Base-by-base conservation (phyloP, 1,140 invertebrate genomes). In the Cyclina sinensis region DNA sequence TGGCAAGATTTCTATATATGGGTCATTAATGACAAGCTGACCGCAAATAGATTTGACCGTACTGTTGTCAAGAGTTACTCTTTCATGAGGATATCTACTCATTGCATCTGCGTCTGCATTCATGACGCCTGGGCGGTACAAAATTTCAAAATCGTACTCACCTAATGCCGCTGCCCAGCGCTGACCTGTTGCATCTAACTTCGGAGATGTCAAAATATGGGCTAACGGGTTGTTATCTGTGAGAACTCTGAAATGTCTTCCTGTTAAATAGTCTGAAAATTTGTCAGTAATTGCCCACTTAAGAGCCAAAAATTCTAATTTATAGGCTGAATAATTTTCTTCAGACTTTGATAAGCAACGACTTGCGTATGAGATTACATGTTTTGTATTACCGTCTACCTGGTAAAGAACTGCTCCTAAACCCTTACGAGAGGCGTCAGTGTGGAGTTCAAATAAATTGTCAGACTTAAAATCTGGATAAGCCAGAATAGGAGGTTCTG, bases 341-440 rank as follows among this genome's bases (percentile, higher is more conserved):
- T 90, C 86, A 30, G 88, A 74, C n/a, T 81, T 87, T 27, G 74
- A 54, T 35, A 86, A 39, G 39, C 14, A 32, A 59, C 83, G 54
- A 14, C 68, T 76, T 32, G 85, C 76, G 35, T 87, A 87, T 21
- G 85, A 48, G 7, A 89, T 86, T 86, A 89, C 93, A 1, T 48
- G 68, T 89, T 83, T 18, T 91, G 86, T 0, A 86, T 81, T 30
- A 65, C 24, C 51, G 86, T 83, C 5, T 79, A 37, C 51, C 88
- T 94, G 94, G 30, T 87, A 90, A 46, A 95, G 86, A 0, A 93
- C 92, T 21, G 91, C 91, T 24, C 93, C 93, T 11, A 94, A 35
- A 12, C 90, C 92, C 37, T 65, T 11, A 37, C 74, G 39, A 18
- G 80, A 88, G 3, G 91, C 92, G 78, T 94, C 93, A 21, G 87